These are phyloP conservation scores for Fringilla coelebs DNA, from an alignment of 2,797 vertebrate genomes.

Conservation along the genomic window DNA sequence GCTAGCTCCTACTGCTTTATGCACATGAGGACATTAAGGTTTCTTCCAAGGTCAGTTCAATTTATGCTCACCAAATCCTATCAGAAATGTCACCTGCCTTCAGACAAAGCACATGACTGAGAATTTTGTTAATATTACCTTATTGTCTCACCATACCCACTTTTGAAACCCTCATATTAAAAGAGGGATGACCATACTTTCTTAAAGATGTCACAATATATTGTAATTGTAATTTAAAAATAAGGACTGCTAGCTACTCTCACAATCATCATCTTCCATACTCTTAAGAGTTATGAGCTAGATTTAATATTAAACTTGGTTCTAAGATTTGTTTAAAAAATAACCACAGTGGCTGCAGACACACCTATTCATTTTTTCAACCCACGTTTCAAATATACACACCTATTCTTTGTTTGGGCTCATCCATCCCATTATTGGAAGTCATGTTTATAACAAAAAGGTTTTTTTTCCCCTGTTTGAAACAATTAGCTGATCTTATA, in stretches of 20 bases:
- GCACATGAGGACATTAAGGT: conserved; percentile 45
- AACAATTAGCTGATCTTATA: neutral
- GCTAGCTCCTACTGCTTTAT: conserved; percentile 48
- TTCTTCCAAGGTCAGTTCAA: conserved; percentile 64
- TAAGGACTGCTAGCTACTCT: neutral
- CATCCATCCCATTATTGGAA: neutral
- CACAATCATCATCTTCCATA: neutral
- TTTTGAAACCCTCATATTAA: neutral
- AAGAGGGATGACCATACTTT: neutral
- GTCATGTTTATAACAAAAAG: neutral
- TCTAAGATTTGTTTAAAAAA: neutral
- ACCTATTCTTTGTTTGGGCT: neutral
- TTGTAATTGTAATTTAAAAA: neutral
- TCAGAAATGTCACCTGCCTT: conserved; percentile 30
- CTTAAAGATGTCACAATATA: neutral
- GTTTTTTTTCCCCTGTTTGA: neutral
- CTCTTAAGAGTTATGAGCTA: neutral
- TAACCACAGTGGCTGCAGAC: neutral
- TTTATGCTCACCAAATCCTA: conserved; percentile 31
- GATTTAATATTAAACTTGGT: neutral
- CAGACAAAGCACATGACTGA: neutral
- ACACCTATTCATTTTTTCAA: neutral
- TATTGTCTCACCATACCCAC: neutral
- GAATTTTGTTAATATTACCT: conserved; percentile 19
- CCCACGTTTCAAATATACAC: neutral